Conservation (phyloP, 1,140 invertebrate genomes). For the Anoplophora glabripennis region DNA sequence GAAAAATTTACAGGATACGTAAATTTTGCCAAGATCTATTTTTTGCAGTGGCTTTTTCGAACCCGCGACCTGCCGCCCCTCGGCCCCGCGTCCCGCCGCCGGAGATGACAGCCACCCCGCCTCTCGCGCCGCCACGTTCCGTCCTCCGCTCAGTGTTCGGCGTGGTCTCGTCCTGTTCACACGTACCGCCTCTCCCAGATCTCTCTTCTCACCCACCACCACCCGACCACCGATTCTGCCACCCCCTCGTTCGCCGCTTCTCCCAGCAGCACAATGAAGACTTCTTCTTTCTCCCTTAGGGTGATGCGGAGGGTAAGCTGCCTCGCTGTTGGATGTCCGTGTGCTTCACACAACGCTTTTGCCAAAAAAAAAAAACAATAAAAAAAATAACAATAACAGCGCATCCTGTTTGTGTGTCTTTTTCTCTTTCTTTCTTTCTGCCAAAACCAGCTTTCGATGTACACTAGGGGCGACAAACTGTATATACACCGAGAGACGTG, state of each 20-base stretch:
- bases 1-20: too few species aligned
- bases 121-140: too few species aligned
- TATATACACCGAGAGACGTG: too few species aligned
- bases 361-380: background rate
- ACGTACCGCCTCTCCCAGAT: conserved; percentile 6
- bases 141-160: conserved; percentile 5
- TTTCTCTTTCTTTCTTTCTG: too few species aligned
- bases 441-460: too few species aligned
- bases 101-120: too few species aligned
- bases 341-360: conserved; percentile 6
- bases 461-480: too few species aligned
- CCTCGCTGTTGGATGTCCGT: conserved; percentile 33
- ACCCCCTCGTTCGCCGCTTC: conserved; percentile 24
- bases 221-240: background rate
- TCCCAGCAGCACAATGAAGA: conserved; percentile 59
- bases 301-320: conserved; percentile 73
- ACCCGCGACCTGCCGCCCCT: too few species aligned
- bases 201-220: conserved; percentile 2
- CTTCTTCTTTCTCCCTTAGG: conserved; percentile 72
- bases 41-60: too few species aligned
- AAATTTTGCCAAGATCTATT: too few species aligned
- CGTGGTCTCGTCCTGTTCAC: conserved; percentile 10
- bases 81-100: too few species aligned
- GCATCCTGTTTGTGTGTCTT: too few species aligned
- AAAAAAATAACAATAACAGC: background rate